These are phyloP conservation scores for Merodon equestris DNA, from an alignment of 2,888 invertebrate genomes.

Conservation along the genomic window DNA sequence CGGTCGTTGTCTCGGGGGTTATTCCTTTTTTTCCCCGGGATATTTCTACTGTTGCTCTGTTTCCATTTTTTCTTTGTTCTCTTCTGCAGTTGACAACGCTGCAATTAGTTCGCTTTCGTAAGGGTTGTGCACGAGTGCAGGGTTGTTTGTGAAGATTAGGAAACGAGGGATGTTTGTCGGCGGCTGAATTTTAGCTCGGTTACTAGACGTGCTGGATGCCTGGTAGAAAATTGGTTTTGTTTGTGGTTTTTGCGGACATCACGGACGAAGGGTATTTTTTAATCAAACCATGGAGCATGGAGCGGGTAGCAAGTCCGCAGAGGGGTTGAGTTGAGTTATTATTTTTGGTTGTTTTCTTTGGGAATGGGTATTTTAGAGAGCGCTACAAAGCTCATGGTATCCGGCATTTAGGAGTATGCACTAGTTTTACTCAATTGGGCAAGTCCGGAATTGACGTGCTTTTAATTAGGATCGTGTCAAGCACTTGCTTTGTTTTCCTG, in stretches of 20 bases:
- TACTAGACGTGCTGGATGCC: constrained; percentile 35
- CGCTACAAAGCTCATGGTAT: too few relatives aligned
- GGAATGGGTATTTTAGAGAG: too few relatives aligned
- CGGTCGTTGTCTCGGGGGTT: constrained; percentile 9
- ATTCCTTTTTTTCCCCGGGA: not conserved
- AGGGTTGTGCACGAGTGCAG: constrained; percentile 20
- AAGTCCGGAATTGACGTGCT: too few relatives aligned
- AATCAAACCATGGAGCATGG: too few relatives aligned
- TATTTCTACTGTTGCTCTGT: not conserved
- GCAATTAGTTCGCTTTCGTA: constrained; percentile 1
- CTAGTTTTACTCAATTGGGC: too few relatives aligned
- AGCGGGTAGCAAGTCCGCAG: too few relatives aligned
- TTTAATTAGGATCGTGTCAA: too few relatives aligned
- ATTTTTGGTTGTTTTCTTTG: too few relatives aligned
- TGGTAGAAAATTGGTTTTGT: constrained; percentile 62
- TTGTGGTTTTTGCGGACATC: constrained; percentile 51
- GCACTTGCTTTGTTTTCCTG: too few relatives aligned
- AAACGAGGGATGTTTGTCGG: not conserved
- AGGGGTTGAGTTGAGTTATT: too few relatives aligned
- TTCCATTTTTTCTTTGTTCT: not conserved
- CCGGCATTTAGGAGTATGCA: too few relatives aligned
- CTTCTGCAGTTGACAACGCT: not conserved
- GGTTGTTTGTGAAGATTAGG: not conserved
- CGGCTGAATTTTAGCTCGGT: not conserved
- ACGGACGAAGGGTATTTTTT: not conserved